Percentiles rank a stretch among this genome's conserved stretches.
phyloP scores from a whole-genome alignment of 2,888 invertebrate genomes.

The Stomorhina lunata region DNA sequence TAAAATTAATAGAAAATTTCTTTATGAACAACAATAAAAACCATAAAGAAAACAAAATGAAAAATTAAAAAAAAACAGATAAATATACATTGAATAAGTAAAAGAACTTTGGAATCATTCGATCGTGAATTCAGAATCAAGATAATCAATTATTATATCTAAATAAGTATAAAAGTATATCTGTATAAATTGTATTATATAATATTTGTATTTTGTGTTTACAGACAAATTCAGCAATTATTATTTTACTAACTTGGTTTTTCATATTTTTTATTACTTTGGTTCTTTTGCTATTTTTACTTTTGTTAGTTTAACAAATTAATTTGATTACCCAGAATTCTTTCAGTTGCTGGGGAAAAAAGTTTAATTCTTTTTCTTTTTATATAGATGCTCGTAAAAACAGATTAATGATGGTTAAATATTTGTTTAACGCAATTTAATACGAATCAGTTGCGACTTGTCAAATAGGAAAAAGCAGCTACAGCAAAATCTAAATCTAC shows the following conservation, averaged over 20 bases:
- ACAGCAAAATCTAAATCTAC: not conserved
- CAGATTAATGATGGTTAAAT: constrained; percentile 56
- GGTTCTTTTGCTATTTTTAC: not conserved
- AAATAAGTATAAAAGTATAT: not conserved
- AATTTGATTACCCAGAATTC: constrained; percentile 5
- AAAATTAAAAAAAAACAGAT: not conserved
- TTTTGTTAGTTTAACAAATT: constrained; percentile 2
- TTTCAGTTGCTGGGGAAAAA: not conserved
- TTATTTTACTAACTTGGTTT: constrained; percentile 16
- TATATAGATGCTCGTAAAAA: constrained; percentile 19
- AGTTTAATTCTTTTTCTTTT: constrained; percentile 2
- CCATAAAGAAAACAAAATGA: not conserved
- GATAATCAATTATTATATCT: constrained; percentile 17
- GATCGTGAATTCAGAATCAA: constrained; percentile 16
- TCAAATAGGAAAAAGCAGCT: constrained; percentile 3
- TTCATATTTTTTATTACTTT: not conserved
- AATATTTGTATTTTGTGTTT: not conserved
- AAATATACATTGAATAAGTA: not conserved
- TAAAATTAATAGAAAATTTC: constrained; percentile 8
- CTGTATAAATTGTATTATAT: not conserved
- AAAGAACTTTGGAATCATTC: not conserved
- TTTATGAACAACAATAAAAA: not conserved
- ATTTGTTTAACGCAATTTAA: constrained; percentile 55
- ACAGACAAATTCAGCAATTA: not conserved
- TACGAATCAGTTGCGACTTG: constrained; percentile 5